Base-by-base conservation (phyloP, 53 echinoderm and acorn worm genomes). In the Antedon mediterranea region DNA sequence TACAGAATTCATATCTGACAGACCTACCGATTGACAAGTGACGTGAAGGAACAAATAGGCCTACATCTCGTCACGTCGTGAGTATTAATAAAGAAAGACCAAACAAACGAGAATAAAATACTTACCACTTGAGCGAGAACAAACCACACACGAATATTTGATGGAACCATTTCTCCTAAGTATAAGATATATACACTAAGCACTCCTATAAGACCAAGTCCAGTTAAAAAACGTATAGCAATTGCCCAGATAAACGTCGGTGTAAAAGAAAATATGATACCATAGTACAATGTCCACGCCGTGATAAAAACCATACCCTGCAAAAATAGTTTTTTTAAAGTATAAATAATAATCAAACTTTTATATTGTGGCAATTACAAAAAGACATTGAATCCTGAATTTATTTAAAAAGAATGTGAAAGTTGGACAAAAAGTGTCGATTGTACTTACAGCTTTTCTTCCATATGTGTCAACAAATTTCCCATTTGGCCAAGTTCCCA, bases 161-260 rank as follows among this genome's bases (percentile, higher is more conserved):
- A 79, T 11, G 90, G 90, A 29, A 87, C 82, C 79, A 90, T 90
- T 72, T 90, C 90, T 0, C 90, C 90, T 18, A 90, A 82, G 34
- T 87, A 90, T 7, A 90, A 79, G 8, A 87, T 84, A 43, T 82
- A 84, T 2, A 87, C 82, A n/a, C 76, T 84, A 31, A 85, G 85
- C n/a, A 91, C 84, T 0, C 91, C 88, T 2, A 88, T 86, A 0
- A 84, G 81, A 34, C 83, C 85, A 33, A 86, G 15, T 3, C 91
- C 91, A 11, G 79, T 76, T 0, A 91, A 9, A 13, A 85, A 76
- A 28, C 91, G 74, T 0, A 88, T 77, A 3, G 86, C 26, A 33
- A 91, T 71, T 41, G 86, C 71, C 91, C 91, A 91, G 34, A 29
- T 30, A 34, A 86, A 88, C 74, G 80, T 78, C 4, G 91, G 91